Evolutionary conservation across 35 echinoderm and acorn worm genomes (phyloP).

Genomic region (Lytechinus pictus): DNA sequence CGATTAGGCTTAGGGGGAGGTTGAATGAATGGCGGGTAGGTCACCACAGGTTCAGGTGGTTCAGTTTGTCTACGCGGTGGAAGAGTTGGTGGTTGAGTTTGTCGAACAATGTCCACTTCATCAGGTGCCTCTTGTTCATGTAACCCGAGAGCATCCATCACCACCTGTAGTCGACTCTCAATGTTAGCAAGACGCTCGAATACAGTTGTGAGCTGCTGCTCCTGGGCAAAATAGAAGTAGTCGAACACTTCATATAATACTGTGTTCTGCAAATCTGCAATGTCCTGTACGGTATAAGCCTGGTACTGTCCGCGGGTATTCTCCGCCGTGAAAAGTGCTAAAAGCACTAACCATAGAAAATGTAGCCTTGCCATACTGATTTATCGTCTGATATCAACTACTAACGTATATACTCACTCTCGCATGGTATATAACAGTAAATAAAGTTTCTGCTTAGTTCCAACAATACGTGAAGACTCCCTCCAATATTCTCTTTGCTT

Average conservation of each 20-base stretch:
- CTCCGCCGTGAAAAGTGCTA: not conserved
- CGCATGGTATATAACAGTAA: not conserved
- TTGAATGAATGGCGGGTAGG: not conserved
- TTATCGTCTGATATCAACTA: not conserved
- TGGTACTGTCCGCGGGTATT: not conserved
- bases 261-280: constrained; percentile 39
- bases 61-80: not conserved
- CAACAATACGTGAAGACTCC: not conserved
- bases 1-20: not conserved
- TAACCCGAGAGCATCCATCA: not conserved
- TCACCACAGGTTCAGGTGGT: not conserved
- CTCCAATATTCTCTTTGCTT: not conserved
- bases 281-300: constrained; percentile 46
- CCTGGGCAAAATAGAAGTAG: constrained; percentile 28
- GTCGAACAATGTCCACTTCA: not conserved
- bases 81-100: constrained; percentile 4
- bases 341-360: not conserved
- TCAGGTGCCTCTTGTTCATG: not conserved
- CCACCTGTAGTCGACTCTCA: not conserved
- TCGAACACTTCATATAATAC: constrained; percentile 47
- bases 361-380: constrained; percentile 38
- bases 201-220: not conserved
- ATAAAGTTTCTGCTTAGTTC: not conserved
- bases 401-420: not conserved
- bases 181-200: constrained; percentile 14